Evolutionary conservation across 1,140 invertebrate species (phyloP).

Genomic region (Drosophila insularis): DNA sequence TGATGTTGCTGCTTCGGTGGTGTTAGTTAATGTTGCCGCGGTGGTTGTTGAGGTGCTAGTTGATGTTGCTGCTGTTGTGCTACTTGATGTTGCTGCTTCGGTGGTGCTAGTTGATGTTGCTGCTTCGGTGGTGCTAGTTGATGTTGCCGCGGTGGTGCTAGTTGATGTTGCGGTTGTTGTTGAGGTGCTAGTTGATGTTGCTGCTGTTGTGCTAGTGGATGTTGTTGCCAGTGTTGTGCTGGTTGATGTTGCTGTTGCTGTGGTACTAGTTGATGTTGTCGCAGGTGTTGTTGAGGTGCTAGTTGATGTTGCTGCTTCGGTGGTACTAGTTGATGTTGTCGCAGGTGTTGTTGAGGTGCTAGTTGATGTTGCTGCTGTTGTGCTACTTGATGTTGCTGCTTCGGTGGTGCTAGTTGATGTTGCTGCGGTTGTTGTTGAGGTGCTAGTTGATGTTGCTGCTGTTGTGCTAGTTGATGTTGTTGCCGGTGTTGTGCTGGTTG

Average conservation of each 20-base stretch:
- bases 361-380: background rate
- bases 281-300: background rate
- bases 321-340: background rate
- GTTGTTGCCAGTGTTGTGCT: background rate
- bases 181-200: constrained; percentile 13
- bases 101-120: background rate
- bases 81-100: background rate
- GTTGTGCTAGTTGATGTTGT: constrained; percentile 6
- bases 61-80: constrained; percentile 12
- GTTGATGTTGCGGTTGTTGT: constrained; percentile 11
- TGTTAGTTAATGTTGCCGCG: constrained; percentile 3
- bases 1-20: constrained; percentile 1
- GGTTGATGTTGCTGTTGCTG: constrained; percentile 8
- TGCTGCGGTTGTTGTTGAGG: background rate
- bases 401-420: background rate
- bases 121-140: constrained; percentile 3
- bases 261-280: constrained; percentile 1
- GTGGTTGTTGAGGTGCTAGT: background rate
- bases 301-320: background rate
- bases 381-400: background rate
- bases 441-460: background rate
- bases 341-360: constrained; percentile 5
- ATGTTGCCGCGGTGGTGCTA: constrained; percentile 2
- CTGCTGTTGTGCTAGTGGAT: constrained; percentile 6
- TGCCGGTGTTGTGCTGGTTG: constrained; percentile 12